Evolutionary conservation across 2,888 invertebrate genomes (phyloP).

Genomic region (Amblyjoppa proteus): DNA sequence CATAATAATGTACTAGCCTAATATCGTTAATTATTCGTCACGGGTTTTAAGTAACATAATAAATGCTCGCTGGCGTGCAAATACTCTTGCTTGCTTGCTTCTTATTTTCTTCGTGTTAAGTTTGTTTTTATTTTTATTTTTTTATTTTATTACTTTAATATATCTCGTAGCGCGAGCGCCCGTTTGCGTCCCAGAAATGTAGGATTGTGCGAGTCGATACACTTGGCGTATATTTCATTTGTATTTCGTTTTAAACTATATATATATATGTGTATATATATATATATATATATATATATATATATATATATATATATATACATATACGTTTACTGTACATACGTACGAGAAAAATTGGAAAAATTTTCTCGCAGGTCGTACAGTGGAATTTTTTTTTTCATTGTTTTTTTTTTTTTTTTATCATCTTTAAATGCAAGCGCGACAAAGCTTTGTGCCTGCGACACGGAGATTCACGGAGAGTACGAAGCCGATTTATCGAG

Average conservation of each 20-base stretch:
- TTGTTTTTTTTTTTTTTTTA: slow-evolving; percentile 3
- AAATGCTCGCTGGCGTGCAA: slow-evolving; percentile 71
- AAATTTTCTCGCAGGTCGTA: slow-evolving; percentile 17
- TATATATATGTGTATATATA: slow-evolving; percentile 9
- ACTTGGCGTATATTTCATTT: slow-evolving; percentile 52
- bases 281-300: background rate
- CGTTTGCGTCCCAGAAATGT: slow-evolving; percentile 48
- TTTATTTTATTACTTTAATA: slow-evolving; percentile 13
- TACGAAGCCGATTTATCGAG: slow-evolving; percentile 26
- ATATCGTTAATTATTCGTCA: slow-evolving; percentile 65
- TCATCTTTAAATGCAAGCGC: slow-evolving; percentile 42
- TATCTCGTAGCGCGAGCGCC: slow-evolving; percentile 31
- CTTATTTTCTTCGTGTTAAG: slow-evolving; percentile 22
- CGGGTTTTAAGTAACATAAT: slow-evolving; percentile 62
- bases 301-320: slow-evolving; percentile 12
- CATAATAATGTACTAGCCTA: slow-evolving; percentile 40
- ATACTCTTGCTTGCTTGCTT: slow-evolving; percentile 51
- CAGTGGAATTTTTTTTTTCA: background rate
- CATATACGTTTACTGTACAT: slow-evolving; percentile 5
- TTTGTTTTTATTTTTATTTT: slow-evolving; percentile 3
- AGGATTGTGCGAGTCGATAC: slow-evolving; percentile 59
- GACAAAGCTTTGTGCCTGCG: slow-evolving; percentile 45
- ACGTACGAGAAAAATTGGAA: slow-evolving; percentile 13
- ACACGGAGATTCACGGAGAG: slow-evolving; percentile 24
- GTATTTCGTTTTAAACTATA: slow-evolving; percentile 22